Percentiles rank a stretch among this genome's conserved stretches.
Conservation (phyloP, 2,888 invertebrate genomes). For the Phymatocera aterrima region DNA sequence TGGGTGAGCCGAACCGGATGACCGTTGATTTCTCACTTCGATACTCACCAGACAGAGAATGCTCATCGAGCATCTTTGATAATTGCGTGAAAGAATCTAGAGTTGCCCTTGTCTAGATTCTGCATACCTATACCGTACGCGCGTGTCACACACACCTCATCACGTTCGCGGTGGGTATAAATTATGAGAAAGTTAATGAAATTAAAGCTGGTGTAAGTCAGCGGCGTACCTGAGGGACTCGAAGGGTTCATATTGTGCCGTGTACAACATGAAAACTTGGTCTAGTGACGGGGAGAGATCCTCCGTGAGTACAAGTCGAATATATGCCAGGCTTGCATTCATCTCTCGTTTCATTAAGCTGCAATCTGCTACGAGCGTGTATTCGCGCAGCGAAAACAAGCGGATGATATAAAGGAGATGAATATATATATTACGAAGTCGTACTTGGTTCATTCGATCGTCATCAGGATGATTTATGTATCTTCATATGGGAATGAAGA, state of each 20-base stretch:
- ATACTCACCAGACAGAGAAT: no score
- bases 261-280: slow-evolving; percentile 3
- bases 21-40: no score
- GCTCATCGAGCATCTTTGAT: no score
- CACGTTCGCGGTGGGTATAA: slow-evolving; percentile 28
- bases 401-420: not conserved
- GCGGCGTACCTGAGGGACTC: not conserved
- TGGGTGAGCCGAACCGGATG: no score
- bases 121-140: slow-evolving; percentile 2
- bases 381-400: not conserved
- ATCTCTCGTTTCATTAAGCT: not conserved
- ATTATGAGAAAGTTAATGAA: slow-evolving; percentile 22
- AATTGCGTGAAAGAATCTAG: no score
- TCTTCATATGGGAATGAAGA: not conserved
- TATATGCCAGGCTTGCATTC: not conserved
- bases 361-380: not conserved
- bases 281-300: not conserved
- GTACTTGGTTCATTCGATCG: no score
- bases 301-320: not conserved
- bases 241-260: not conserved
- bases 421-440: not conserved
- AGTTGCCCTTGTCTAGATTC: no score
- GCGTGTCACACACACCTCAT: slow-evolving; percentile 19
- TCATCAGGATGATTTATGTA: not conserved
- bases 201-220: slow-evolving; percentile 6